Base-by-base conservation (phyloP, 2,888 invertebrate genomes). In the Amblyteles armatorius region DNA sequence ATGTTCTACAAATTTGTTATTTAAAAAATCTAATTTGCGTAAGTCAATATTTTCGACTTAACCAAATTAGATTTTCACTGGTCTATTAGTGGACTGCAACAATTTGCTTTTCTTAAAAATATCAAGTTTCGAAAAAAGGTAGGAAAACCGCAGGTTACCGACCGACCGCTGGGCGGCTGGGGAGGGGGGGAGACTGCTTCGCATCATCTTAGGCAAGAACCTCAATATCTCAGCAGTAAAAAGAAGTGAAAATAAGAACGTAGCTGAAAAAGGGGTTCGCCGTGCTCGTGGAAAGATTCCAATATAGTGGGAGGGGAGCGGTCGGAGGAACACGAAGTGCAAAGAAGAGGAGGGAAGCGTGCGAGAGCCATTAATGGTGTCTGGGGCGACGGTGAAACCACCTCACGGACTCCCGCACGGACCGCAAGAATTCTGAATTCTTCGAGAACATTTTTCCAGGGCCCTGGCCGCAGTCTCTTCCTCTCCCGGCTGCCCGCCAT, bases 231-330 rank as follows among this genome's bases (percentile, higher is more conserved):
- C 16, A n/a, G 29, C 29, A 57, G 63, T 48, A 72, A 71, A 84
- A 63, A 82, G 60, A 55, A 57, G 26, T 11, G 69, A 40, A 40
- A 60, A 44, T 16, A 13, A 73, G 3, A 29, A 78, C 26, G 33
- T 33, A 33, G 63, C 29, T 33, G 33, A 57, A 57, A 57, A 57
- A 57, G 57, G 57, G 57, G 22, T 26, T 13, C 11, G 11, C 57
- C 16, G 29, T 63, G 81, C 81, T 82, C 83, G 85, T 83, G 86
- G 84, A 88, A 85, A 84, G 86, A 86, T 88, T 88, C 87, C 88
- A 84, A 88, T 89, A 89, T 86, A 87, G 83, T 72, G 67, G 52
- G 40, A 69, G 68, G 65, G 63, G 68, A 48, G 40, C 11, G 11
- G 40, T 9, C 40, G 40, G 11, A 40, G 40, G 16, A 26, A 65